Conservation (phyloP, 2,113 vertebrate species). For the Saguinus imperator region DNA sequence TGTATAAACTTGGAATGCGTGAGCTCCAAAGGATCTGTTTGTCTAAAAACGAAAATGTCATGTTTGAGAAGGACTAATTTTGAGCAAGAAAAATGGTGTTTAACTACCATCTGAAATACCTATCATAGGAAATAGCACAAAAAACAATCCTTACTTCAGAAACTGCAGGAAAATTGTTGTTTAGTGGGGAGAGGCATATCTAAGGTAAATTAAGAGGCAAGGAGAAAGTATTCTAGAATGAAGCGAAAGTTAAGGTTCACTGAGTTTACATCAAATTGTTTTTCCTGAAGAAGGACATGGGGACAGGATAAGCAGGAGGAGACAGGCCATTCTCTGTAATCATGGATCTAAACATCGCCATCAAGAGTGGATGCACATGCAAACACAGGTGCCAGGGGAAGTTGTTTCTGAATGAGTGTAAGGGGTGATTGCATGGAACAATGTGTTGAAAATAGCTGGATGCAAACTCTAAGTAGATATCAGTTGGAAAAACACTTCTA, state of each 20-base stretch:
- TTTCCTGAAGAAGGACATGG: neutral
- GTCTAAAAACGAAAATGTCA: neutral
- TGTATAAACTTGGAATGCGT: neutral
- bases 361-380: fast-evolving
- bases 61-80: neutral
- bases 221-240: neutral
- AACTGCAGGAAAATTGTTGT: neutral
- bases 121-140: neutral
- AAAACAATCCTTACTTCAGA: neutral
- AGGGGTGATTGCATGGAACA: neutral
- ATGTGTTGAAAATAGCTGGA: neutral
- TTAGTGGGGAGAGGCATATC: neutral
- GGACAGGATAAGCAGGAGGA: neutral
- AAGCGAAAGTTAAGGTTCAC: neutral
- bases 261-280: neutral
- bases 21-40: neutral
- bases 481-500: neutral
- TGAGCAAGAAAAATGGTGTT: neutral
- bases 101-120: neutral
- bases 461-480: neutral
- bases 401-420: neutral
- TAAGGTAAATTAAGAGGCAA: neutral
- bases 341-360: neutral
- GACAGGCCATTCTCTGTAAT: neutral
- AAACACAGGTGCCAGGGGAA: neutral